Base-by-base conservation (phyloP, 2,113 vertebrate genomes). In the Taurulus bubalis region DNA sequence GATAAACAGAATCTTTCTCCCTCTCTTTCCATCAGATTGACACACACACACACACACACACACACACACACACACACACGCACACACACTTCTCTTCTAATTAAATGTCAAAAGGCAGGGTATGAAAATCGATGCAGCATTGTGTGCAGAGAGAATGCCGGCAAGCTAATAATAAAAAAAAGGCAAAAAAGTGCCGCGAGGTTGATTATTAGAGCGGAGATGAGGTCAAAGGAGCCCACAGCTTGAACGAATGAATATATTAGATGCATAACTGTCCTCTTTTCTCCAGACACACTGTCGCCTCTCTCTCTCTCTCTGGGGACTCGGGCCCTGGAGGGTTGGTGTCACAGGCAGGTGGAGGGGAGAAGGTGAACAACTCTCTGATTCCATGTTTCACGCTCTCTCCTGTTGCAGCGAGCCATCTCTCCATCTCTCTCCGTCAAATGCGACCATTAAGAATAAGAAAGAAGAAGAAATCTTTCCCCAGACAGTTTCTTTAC, bases 41-140 rank as follows among this genome's bases (percentile, higher is more conserved):
- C 65, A 38, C 47, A 40, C 66, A 59, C 75, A 65, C 38, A 18
- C 70, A 15, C 60, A 34, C 62, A 59, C 75, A 65, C 38, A 18
- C 70, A 15, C 60, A 51, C 49, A 66, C 82, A 58, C 38, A 18
- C 70, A 14, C 60, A 68, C 42, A 22, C 72, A 28, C 77, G 32
- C 66, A 59, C 74, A 65, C 38, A 18, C 70, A 14, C 60, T 53
- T 53, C 84, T 55, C 76, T n/a, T 82, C 77, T 90, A 93, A 93
- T 90, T 89, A 92, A 92, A 92, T 92, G 91, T 91, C 89, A 94
- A 83, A 93, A 90, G 84, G 70, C 79, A 82, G 71, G 30, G 72
- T 90, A 81, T 90, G 87, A 91, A 89, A 91, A 92, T 90, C 90
- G 85, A 90, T 93, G 69, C 79, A 56, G 79, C 59, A 65, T 65